Evolutionary conservation across 2,888 invertebrate species (phyloP).

Genomic region (Danaus chrysippus): DNA sequence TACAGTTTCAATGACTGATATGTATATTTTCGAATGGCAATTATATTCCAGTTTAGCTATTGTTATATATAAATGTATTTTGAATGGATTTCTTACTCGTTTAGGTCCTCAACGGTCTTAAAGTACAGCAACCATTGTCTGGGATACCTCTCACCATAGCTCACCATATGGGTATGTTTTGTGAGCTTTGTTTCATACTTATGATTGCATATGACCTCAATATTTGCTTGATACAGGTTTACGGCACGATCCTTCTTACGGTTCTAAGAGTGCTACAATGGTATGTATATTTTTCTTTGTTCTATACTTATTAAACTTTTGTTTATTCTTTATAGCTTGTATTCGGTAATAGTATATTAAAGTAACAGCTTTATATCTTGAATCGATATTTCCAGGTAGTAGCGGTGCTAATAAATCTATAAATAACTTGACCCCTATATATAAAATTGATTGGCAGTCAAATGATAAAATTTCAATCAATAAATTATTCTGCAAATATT

Average conservation of each 20-base stretch:
- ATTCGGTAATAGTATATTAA: too few species aligned
- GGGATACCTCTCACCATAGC: constrained; percentile 68
- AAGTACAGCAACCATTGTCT: constrained; percentile 63
- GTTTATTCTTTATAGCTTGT: too few species aligned
- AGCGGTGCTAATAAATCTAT: too few species aligned
- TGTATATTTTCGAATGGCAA: too few species aligned
- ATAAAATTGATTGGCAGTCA: too few species aligned
- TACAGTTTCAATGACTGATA: too few species aligned
- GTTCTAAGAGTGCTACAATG: constrained; percentile 39
- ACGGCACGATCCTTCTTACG: constrained; percentile 47
- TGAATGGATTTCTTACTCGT: neutral
- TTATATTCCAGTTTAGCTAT: neutral
- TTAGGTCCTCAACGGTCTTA: constrained; percentile 65
- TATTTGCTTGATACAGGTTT: constrained; percentile 44
- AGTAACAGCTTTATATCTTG: too few species aligned
- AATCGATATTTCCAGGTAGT: too few species aligned
- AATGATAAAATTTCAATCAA: too few species aligned
- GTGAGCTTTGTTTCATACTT: neutral
- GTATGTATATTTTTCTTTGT: constrained; percentile 37
- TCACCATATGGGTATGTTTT: constrained; percentile 64
- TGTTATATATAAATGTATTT: neutral
- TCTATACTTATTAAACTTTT: too few species aligned
- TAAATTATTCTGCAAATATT: too few species aligned
- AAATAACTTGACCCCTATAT: too few species aligned
- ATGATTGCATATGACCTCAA: neutral